Base-by-base conservation (phyloP, 2,888 invertebrate species). In the Tortricodes alternella region DNA sequence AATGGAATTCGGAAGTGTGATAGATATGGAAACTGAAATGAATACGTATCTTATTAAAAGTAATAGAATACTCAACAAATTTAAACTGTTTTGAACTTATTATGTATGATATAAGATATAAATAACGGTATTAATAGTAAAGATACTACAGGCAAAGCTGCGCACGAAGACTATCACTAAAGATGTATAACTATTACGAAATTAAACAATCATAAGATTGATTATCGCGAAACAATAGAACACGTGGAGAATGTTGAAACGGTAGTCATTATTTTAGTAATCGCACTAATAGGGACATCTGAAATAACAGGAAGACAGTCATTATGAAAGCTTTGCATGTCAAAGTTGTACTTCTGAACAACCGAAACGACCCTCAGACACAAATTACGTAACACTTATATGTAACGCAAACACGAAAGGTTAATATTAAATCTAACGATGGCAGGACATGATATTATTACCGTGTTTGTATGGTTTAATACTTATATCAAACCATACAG, bases 281-380 rank as follows among this genome's bases (percentile, higher is more conserved):
- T 58, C 53, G 67, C 69, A 73, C 72, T 73, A 69, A 70, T 71
- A 68, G 75, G 71, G 75, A 74, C 62, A 57, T 75, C 71, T 79
- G 71, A 76, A 79, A 82, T 72, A 83, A 81, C 78, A 80, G 75
- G 73, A 76, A 66, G 71, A 60, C 55, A 68, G 70, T 69, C 74
- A 72, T 77, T 78, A 80, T 70, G 62, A 67, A 67, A 73, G 65
- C 71, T 66, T 78, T 62, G 81, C 81, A 79, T 83, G 83, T 65
- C 73, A 62, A 70, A 19, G 63, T 71, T 68, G 68, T 67, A 62
- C 64, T 68, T 74, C 70, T 59, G 71, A 68, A 68, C 68, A 60
- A 63, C 59, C 66, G 65, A 52, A 34, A 39, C 61, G 62, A 73
- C 66, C 68, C 68, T 62, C 52, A 58, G 60, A 62, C 53, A 53